Evolutionary conservation across 1,140 invertebrate species (phyloP).

Genomic region (Bombus polaris): DNA sequence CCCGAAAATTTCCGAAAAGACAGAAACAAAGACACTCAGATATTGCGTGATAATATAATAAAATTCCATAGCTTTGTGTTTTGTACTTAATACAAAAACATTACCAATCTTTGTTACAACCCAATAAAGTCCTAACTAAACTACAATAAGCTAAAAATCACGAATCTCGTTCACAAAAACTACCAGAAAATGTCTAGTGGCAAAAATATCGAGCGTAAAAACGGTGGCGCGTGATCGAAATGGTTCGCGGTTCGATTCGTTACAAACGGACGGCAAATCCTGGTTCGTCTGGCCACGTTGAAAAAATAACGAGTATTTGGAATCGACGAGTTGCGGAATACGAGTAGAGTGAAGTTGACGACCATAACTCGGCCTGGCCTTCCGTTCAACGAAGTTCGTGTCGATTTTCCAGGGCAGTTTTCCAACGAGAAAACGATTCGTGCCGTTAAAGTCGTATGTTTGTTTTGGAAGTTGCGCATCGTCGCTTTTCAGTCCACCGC

Average conservation of each 20-base stretch:
- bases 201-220: not conserved
- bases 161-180: too few species aligned
- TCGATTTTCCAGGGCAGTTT: conserved; percentile 63
- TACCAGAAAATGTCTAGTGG: not conserved
- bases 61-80: too few species aligned
- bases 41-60: too few species aligned
- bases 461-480: conserved; percentile 66
- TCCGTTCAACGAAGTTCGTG: conserved; percentile 22
- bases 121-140: not conserved
- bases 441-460: conserved; percentile 65
- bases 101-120: too few species aligned
- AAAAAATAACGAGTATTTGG: conserved; percentile 37
- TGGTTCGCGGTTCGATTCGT: not conserved
- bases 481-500: conserved; percentile 45
- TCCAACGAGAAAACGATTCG: conserved; percentile 67
- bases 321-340: conserved; percentile 20
- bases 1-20: too few species aligned
- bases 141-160: not conserved
- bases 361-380: conserved; percentile 55
- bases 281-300: not conserved
- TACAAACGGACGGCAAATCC: not conserved
- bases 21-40: too few species aligned
- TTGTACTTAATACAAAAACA: too few species aligned
- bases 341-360: conserved; percentile 16
- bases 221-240: not conserved